phyloP scores from a whole-genome alignment of 2,797 vertebrate genomes.

The Myotis vivesi region DNA sequence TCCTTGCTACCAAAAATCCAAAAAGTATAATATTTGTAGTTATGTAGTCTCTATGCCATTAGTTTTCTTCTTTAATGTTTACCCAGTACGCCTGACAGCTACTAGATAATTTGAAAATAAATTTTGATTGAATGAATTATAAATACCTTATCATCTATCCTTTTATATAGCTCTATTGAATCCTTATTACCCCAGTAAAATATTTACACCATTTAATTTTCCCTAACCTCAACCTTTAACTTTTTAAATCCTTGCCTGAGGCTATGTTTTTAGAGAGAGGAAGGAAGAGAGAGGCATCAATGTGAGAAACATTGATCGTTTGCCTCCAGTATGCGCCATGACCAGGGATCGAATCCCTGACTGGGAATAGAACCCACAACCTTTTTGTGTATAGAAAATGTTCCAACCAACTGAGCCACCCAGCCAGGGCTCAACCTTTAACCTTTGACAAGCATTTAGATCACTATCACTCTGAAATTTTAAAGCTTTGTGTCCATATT shows the following conservation, averaged over 20 bases:
- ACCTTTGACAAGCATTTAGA: not conserved
- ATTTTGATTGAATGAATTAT: not conserved
- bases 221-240: not conserved
- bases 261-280: too few species aligned
- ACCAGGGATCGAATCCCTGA: too few species aligned
- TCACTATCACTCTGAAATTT: not conserved
- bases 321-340: too few species aligned
- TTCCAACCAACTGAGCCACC: too few species aligned
- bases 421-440: not conserved
- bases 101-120: not conserved
- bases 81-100: not conserved
- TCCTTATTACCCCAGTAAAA: not conserved
- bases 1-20: not conserved
- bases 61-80: not conserved
- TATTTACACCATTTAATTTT: not conserved
- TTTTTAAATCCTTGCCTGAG: too few species aligned
- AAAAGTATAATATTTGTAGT: not conserved
- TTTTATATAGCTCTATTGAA: not conserved
- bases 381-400: too few species aligned
- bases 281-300: too few species aligned
- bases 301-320: too few species aligned
- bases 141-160: not conserved
- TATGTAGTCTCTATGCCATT: not conserved
- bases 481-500: not conserved
- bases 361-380: too few species aligned